Base-by-base conservation (phyloP, 2,113 vertebrate species). In the Heterochromis multidens region DNA sequence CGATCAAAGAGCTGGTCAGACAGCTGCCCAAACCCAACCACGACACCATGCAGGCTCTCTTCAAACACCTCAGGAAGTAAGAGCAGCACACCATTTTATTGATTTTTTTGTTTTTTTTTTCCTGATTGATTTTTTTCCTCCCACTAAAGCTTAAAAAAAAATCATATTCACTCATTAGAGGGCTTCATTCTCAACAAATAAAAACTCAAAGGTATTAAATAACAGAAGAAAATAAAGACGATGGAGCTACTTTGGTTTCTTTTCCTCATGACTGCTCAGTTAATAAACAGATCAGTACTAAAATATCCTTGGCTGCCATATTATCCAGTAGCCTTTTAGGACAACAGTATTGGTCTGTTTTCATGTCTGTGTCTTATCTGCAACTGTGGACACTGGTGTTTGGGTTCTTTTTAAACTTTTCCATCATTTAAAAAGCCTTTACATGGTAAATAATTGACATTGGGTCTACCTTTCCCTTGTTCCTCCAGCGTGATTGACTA, bases 41-140 rank as follows among this genome's bases (percentile, higher is more conserved):
- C 27, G 98, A 99, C 92, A 99, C 98, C 63, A 99, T 99, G 98
- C 97, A 98, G 95, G 92, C 94, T 11, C 98, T 99, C 84, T 99
- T 99, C 92, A 98, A 96, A 93, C 98, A 99, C 91, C 97, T 99
- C 84, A 97, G 96, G 88, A 99, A 95, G 98, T 99, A 93, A 96
- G 96, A 25, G n/a, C 40, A n/a, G 35, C 83, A 16, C 49, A 3
- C 5, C 2, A 1, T 16, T 56, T 14, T 31, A 33, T 70, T 19
- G 21, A 62, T 46, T 29, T 37, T 16, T 56, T 14, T 31, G 25
- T 70, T 19, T 16, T 57, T 46, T 29, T 37, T 37, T 6, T n/a
- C 21, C n/a, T 54, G 7, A 31, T 19, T 70, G 23, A 70, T 70
- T 46, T 70, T 33, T 37, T 72, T 29, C 9, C 23, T 14, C 13